Evolutionary conservation across 2,797 vertebrate genomes (phyloP), one percentile per base, ranked within the genome.

Genomic region (Dipus sagitta): DNA sequence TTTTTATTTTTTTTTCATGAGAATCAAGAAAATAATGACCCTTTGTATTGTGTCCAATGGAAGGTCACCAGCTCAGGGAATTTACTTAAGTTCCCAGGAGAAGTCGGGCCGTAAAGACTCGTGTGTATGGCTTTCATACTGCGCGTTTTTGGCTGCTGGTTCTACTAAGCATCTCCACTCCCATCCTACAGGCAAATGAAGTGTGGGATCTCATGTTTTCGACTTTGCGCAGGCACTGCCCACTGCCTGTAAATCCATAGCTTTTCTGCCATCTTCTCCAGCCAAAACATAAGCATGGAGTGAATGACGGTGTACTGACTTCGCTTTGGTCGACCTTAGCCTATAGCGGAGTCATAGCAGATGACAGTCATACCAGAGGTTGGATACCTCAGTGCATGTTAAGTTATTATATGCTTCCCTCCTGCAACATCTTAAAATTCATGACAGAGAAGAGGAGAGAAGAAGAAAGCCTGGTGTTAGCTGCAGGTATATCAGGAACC

Each of bases 11-110:
- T 96, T 65, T 82, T 90, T 82, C 97, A 96, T 97, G 97, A 98
- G 97, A 98, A 98, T 97, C 96, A 95, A 97, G 95, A 92, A 93
- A 98, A 96, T 95, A 92, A 94, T 71, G 86, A 96, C 97, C 96
- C 96, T 97, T 98, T 97, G 91, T 93, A 76, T 94, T 96, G 83
- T 97, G 89, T 96, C 97, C 89, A 90, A 24, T 91, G 92, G 81
- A 94, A 95, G 91, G 90, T 96, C 94, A 97, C 76, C 88, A 95
- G 85, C 90, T 96, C 95, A 79, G 96, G 84, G 80, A 97, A 74
- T 97, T 97, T 94, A 34, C 96, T 94, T 70, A 13, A 95, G 89
- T 95, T 96, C 95, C 96, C 75, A 2, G 93, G 95, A 96, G 96
- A 96, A 90, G 84, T 87, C 75, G 67, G 76, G 47, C 79, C 62